These are phyloP conservation scores for Labeo rohita DNA, from an alignment of 2,113 vertebrate genomes.

Conservation along the genomic window DNA sequence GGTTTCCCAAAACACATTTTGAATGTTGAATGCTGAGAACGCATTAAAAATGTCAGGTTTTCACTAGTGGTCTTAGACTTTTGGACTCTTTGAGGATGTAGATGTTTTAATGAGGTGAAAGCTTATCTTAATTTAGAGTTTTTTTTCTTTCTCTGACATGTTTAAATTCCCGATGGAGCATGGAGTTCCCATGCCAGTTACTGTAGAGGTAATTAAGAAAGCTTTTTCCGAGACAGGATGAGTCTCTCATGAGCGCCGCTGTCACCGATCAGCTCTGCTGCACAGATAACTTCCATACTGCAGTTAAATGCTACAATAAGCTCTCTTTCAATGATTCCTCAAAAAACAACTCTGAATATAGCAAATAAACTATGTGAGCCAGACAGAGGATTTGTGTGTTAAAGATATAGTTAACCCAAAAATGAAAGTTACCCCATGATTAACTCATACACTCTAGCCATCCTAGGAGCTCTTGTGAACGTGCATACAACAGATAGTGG, in stretches of 20 bases:
- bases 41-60: neutral
- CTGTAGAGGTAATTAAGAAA: slow-evolving; percentile 44
- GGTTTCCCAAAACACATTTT: neutral
- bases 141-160: neutral
- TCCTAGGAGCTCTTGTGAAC: too few species aligned
- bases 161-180: neutral
- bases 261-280: neutral
- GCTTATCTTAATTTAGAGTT: slow-evolving; percentile 37
- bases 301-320: neutral
- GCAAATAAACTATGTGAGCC: neutral
- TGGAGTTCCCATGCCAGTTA: slow-evolving; percentile 29
- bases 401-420: neutral
- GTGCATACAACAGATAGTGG: too few species aligned
- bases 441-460: too few species aligned
- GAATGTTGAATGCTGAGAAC: neutral
- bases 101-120: slow-evolving; percentile 22
- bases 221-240: neutral
- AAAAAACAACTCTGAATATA: neutral
- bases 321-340: neutral
- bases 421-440: too few species aligned
- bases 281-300: neutral
- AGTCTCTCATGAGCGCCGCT: neutral
- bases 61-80: neutral
- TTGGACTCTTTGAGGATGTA: slow-evolving; percentile 10
- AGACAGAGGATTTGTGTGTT: neutral